phyloP scores from a whole-genome alignment of 2,797 vertebrate genomes.

The Ceryle rudis region DNA sequence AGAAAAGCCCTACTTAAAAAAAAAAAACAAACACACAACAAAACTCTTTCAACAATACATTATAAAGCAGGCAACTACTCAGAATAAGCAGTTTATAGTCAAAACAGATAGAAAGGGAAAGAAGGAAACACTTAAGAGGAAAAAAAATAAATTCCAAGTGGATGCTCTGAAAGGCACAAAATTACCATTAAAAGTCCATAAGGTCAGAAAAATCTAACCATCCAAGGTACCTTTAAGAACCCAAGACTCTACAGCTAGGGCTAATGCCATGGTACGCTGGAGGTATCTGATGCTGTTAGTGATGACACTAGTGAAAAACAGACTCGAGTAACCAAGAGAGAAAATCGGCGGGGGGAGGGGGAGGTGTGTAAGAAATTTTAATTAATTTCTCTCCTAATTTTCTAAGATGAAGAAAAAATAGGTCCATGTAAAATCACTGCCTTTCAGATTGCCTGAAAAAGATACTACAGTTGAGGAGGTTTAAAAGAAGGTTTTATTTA shows the following conservation, averaged over 20 bases:
- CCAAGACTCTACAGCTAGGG: neutral
- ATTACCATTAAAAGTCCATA: neutral
- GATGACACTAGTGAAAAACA: neutral
- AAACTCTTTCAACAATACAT: neutral
- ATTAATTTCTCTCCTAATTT: neutral
- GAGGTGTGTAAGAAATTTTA: too few relatives aligned
- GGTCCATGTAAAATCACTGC: neutral
- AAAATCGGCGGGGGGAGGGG: neutral
- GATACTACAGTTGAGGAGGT: conserved; percentile 53
- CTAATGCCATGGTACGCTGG: accelerated
- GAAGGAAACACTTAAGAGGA: neutral
- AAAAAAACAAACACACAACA: neutral
- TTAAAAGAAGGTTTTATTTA: conserved; percentile 63
- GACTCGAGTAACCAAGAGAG: accelerated
- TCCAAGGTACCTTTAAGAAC: neutral
- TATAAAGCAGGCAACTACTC: neutral
- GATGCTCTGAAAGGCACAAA: neutral
- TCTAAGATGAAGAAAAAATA: neutral
- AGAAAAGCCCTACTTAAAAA: neutral
- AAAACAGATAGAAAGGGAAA: neutral
- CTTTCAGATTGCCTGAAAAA: conserved; percentile 41
- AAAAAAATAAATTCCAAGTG: neutral
- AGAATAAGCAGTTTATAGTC: neutral
- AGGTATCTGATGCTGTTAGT: neutral
- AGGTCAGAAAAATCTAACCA: neutral